Evolutionary conservation across 2,888 invertebrate genomes (phyloP).

Genomic region (Diloba caeruleocephala): DNA sequence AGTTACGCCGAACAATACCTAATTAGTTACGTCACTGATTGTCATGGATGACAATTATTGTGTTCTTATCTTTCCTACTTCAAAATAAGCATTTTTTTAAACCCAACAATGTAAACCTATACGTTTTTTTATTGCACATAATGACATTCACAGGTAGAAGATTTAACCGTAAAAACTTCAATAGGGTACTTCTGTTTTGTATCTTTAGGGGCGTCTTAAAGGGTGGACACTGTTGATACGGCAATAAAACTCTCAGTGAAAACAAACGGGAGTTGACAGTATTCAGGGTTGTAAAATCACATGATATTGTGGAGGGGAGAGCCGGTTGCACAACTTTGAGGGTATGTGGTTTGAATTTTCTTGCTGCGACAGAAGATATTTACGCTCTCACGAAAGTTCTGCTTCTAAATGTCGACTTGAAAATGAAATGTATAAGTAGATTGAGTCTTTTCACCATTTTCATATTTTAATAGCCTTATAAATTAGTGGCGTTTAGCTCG

Average conservation of each 20-base stretch:
- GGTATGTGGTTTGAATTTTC: no score
- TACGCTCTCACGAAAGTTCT: no score
- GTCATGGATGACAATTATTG: neutral
- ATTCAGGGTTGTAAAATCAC: neutral
- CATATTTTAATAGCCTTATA: no score
- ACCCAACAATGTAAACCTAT: slow-evolving; percentile 11
- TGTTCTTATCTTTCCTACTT: slow-evolving; percentile 6
- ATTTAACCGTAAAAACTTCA: slow-evolving; percentile 33
- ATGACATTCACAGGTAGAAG: slow-evolving; percentile 42
- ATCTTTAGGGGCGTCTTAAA: slow-evolving; percentile 6
- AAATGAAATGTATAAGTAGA: no score
- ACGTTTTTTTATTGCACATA: slow-evolving; percentile 25
- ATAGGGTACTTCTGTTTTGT: slow-evolving; percentile 25
- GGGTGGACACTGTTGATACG: slow-evolving; percentile 28
- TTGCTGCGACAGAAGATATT: no score
- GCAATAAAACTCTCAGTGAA: slow-evolving; percentile 28
- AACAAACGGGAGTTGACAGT: slow-evolving; percentile 39
- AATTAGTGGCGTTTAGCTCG: no score
- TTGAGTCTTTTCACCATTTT: no score
- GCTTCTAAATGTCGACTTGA: no score
- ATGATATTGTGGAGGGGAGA: neutral
- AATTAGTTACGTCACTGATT: slow-evolving; percentile 40
- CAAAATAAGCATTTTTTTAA: slow-evolving; percentile 17
- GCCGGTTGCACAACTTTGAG: no score
- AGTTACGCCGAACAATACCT: slow-evolving; percentile 20